phyloP scores from a whole-genome alignment of 2,888 invertebrate species.

The Rhogogaster chlorosoma region DNA sequence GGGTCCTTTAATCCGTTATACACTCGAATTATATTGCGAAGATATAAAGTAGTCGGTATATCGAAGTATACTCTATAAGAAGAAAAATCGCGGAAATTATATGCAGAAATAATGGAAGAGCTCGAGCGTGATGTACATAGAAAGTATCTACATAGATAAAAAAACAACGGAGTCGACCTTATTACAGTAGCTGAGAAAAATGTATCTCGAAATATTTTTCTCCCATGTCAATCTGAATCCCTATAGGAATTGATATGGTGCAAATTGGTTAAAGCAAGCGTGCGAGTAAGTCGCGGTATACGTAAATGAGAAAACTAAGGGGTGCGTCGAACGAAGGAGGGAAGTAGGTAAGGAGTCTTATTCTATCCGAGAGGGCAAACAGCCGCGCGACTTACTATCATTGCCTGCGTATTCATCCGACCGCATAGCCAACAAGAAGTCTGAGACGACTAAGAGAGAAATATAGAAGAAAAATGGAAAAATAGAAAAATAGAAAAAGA shows the following conservation, averaged over 20 bases:
- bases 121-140: not conserved
- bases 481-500: not conserved
- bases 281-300: not conserved
- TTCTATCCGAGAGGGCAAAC: not conserved
- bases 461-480: conserved; percentile 36
- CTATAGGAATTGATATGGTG: not conserved
- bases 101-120: not conserved
- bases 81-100: not conserved
- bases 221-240: not conserved
- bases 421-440: not conserved
- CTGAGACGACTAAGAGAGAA: not conserved
- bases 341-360: not conserved
- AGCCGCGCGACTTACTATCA: not conserved
- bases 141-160: not conserved
- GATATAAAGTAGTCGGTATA: not conserved
- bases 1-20: not conserved
- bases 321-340: not conserved
- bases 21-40: not conserved
- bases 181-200: not conserved
- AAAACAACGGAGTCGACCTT: not conserved
- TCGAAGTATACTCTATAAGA: too few species aligned
- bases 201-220: not conserved
- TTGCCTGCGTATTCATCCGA: conserved; percentile 29
- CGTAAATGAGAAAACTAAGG: not conserved
- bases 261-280: not conserved